Evolutionary conservation across 2,888 invertebrate genomes (phyloP), one percentile per base, ranked within the genome.

Genomic region (Odontothrips loti): DNA sequence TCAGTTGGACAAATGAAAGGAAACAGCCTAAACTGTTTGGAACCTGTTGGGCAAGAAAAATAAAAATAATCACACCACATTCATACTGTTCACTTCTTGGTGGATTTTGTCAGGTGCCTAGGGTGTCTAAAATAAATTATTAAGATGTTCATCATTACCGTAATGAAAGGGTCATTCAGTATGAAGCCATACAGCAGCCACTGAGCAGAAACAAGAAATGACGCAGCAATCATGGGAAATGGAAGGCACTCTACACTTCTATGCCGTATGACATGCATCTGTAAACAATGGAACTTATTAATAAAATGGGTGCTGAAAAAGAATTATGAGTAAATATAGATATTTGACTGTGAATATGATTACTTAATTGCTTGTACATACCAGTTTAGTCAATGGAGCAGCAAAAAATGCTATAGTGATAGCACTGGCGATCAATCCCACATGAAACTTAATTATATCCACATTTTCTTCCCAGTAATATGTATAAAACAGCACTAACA

Each of bases 121-220:
- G 6, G n/a, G 51, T 51, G 17, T 17, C 1, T 17, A 15, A 15
- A 4, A 8, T 1, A 51, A 15, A n/a, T 17, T 17, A 17, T n/a
- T 15, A 58, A 8, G 15, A 15, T 20, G 6, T 20, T 6, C 58
- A 58, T 17, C 10, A 58, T 15, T 58, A 51, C 51, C 51, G 51
- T 51, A 17, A 58, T 58, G 58, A 58, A 96, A 79, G 89, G 86
- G 88, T 98, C 96, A 80, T 92, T 89, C 83, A 95, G 90, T 79
- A 96, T 88, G 80, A 91, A 86, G 48, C 97, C 97, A 88, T 97
- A 98, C 1, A 93, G 86, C 83, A 93, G 91, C 97, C 98, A 98
- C 84, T 95, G 92, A 43, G 91, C 87, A 12, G 94, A 94, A 10
- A 96, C 95, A 80, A 95, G 88, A 86, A 96, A 94, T 63, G 95